phyloP scores from a whole-genome alignment of 2,797 vertebrate species.

The Echiichthys vipera region DNA sequence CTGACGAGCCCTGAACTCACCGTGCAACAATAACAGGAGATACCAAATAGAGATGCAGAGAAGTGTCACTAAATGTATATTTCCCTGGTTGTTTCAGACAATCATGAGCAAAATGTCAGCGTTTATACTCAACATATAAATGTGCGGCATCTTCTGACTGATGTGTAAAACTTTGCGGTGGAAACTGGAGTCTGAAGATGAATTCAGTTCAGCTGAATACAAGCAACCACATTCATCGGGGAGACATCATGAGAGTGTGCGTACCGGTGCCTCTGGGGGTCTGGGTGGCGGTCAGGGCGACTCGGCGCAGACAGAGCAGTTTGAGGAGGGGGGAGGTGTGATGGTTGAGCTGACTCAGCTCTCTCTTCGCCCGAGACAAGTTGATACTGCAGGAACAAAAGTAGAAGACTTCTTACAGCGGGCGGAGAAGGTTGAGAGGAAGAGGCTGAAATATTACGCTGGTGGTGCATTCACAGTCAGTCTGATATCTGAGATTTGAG shows the following conservation, averaged over 20 bases:
- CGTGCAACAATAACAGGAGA: too few relatives aligned
- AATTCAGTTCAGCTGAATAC: not conserved
- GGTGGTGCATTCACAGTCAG: too few relatives aligned
- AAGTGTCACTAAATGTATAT: too few relatives aligned
- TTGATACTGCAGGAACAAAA: slow-evolving; percentile 87
- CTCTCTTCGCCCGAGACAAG: slow-evolving; percentile 92
- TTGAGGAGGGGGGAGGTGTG: slow-evolving; percentile 96
- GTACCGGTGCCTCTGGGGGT: slow-evolving; percentile 89
- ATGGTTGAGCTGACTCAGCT: slow-evolving; percentile 92
- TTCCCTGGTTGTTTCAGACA: too few relatives aligned
- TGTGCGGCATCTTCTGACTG: too few relatives aligned
- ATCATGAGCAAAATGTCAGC: too few relatives aligned
- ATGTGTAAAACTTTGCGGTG: too few relatives aligned
- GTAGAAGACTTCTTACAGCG: too few relatives aligned
- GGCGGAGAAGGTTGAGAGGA: too few relatives aligned
- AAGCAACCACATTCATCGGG: not conserved
- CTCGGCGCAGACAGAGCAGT: slow-evolving; percentile 91
- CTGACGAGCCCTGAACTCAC: not conserved
- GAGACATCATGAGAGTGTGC: slow-evolving; percentile 35
- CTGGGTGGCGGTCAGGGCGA: slow-evolving; percentile 90
- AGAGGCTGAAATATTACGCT: too few relatives aligned
- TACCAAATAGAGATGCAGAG: not conserved
- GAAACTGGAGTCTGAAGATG: not conserved
- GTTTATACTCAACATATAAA: too few relatives aligned
- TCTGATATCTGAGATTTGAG: too few relatives aligned